These are phyloP conservation scores for Dysmachus trigonus DNA, from an alignment of 2,888 invertebrate species.

Conservation along the genomic window DNA sequence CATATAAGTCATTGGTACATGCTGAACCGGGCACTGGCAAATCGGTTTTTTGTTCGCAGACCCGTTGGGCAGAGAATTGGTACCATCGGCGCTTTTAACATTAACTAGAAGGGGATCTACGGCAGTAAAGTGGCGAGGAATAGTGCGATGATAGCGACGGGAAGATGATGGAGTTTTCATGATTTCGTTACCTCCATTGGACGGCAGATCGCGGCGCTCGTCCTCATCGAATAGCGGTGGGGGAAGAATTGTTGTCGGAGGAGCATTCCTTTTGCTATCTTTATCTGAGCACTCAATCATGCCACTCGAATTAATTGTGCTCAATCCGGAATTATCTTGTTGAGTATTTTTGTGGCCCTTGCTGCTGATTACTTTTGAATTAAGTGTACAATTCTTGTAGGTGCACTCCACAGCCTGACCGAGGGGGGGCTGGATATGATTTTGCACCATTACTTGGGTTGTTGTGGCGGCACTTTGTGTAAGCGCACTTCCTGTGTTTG, in stretches of 20 bases:
- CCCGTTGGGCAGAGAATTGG: background rate
- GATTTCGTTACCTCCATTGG: slow-evolving; percentile 42
- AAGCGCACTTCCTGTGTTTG: slow-evolving; percentile 34
- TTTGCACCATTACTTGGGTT: slow-evolving; percentile 11
- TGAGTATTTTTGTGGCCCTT: slow-evolving; percentile 24
- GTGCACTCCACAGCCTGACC: slow-evolving; percentile 58
- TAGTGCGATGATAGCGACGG: slow-evolving; percentile 64
- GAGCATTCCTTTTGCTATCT: background rate
- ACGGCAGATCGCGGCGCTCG: slow-evolving; percentile 10
- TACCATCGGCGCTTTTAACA: background rate
- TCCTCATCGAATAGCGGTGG: slow-evolving; percentile 51
- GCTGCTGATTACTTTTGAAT: slow-evolving; percentile 49
- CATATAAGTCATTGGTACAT: slow-evolving; percentile 65
- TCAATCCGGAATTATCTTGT: background rate
- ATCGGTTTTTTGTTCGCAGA: slow-evolving; percentile 60
- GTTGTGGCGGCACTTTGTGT: slow-evolving; percentile 39
- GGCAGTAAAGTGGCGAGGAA: slow-evolving; percentile 63
- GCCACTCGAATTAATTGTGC: background rate
- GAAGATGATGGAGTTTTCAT: slow-evolving; percentile 61
- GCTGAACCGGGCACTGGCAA: slow-evolving; percentile 65
- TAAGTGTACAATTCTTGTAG: slow-evolving; percentile 63
- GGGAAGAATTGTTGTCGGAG: slow-evolving; percentile 46
- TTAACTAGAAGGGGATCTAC: slow-evolving; percentile 57
- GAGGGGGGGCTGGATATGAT: slow-evolving; percentile 45
- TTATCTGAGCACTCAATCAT: background rate